Evolutionary conservation across 2,888 invertebrate species (phyloP).

Genomic region (Sarcophaga caerulescens): DNA sequence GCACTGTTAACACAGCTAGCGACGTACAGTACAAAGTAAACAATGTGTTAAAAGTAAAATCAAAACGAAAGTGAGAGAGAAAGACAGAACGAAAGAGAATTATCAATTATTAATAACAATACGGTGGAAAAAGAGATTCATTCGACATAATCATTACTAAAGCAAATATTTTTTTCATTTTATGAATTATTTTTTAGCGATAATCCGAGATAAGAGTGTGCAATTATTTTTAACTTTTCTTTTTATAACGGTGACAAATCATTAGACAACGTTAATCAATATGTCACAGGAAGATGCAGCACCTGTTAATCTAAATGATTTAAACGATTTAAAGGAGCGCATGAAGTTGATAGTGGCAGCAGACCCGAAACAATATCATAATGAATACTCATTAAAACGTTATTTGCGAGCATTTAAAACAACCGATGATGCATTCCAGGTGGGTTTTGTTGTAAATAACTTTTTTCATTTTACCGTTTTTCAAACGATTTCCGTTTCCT

Average conservation of each 20-base stretch:
- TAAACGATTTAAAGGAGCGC: slow-evolving; percentile 86
- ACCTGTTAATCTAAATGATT: slow-evolving; percentile 84
- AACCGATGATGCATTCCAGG: slow-evolving; percentile 88
- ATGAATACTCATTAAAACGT: slow-evolving; percentile 87
- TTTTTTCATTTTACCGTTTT: neutral
- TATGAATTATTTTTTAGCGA: neutral
- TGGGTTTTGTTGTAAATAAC: slow-evolving; percentile 75
- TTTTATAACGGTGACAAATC: neutral
- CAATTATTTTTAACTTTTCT: neutral
- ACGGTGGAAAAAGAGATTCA: slow-evolving; percentile 10
- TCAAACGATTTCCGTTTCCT: slow-evolving; percentile 74
- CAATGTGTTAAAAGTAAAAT: slow-evolving; percentile 28
- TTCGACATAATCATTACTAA: slow-evolving; percentile 17
- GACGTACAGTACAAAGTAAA: neutral
- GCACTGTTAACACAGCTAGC: neutral
- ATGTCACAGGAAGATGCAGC: slow-evolving; percentile 78
- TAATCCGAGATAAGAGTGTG: slow-evolving; percentile 19
- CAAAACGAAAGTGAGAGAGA: neutral
- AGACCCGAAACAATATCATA: slow-evolving; percentile 88
- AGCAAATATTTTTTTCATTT: neutral
- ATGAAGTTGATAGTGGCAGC: slow-evolving; percentile 88
- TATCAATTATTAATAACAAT: slow-evolving; percentile 43
- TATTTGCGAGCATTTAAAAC: slow-evolving; percentile 89
- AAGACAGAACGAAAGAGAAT: slow-evolving; percentile 9
- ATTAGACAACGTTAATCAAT: slow-evolving; percentile 67